Base-by-base conservation (phyloP, 1,140 invertebrate species). In the Oryzaephilus surinamensis region DNA sequence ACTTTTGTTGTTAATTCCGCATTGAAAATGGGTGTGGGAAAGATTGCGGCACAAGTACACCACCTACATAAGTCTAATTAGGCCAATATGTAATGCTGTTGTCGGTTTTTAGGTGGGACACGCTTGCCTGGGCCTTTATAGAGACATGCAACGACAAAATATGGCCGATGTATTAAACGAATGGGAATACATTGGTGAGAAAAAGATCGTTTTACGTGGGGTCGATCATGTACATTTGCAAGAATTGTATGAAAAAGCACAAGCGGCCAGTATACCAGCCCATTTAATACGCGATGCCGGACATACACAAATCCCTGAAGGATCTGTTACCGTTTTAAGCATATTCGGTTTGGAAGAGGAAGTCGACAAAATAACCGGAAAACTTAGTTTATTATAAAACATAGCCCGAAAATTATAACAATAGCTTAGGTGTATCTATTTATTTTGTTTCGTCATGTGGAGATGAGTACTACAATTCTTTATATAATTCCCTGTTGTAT, bases 241-340 rank as follows among this genome's bases (percentile, higher is more conserved):
- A 28, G 61, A 67, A 24, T 48, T 79, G 16, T 61, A 65, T 46
- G 62, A 64, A 34, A 61, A 67, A 50, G 73, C 74, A 4, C 60
- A 64, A 16, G 46, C 52, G 17, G 38, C 62, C 7, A 62, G 63
- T 33, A 50, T 77, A 27, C 72, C 70, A 28, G 61, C 64, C 35
- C 74, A 73, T 54, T 43, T 75, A 31, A 72, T 79, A 3, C 64
- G 68, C 32, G 76, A 79, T 64, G 74, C 74, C 26, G 76, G 76
- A 6, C 62, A 60, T 46, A 79, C 76, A 21, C 74, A 79, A 61
- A 69, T 78, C 43, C 55, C 67, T 7, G 38, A 57, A n/a, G 62
- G 62, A 16, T 67, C 67, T 4, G 41, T 61, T 26, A 71, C 69
- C n/a, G 65, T 71, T 39, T 54, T 71, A 12, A 64, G 61, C 27